Evolutionary conservation across 2,797 vertebrate species (phyloP), one percentile per base, ranked within the genome.

Genomic region (Furcifer pardalis): DNA sequence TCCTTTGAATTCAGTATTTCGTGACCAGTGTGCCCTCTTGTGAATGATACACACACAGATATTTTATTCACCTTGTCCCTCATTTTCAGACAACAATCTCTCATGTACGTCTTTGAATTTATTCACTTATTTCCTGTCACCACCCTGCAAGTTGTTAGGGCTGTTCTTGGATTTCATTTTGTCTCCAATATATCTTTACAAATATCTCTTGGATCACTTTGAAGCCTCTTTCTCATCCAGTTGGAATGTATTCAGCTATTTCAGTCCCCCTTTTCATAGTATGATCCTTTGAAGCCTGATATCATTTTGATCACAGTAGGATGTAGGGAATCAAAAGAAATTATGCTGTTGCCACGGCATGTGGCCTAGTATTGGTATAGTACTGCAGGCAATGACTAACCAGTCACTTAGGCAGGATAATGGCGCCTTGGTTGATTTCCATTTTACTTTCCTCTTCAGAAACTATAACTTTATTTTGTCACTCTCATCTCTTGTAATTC

Each of bases 141-240:
- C 40, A 82, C 9, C 32, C 8, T 10, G 49, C 44, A 49, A 62
- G 84, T 79, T 82, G 30, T 37, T 21, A 83, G 56, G 21, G 4
- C 27, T 80, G 40, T 56, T 7, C 37, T 88, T 84, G 40, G n/a
- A 86, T 86, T 72, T 91, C 81, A 80, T 91, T 79, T 91, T 86
- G 52, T 84, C 75, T 84, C 71, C 27, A 0, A 82, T 89, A 63
- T 42, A 87, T 83, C 2, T 69, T 91, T 81, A 83, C 84, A 83
- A 93, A 68, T 15, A 59, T 90, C 86, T 37, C 25, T 88, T 79
- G 56, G 19, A 85, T 87, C 65, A 35, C 44, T 91, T 90, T 88
- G 82, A 69, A 88, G 15, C 84, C 65, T 37, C 15, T 66, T 6
- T 90, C 62, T 84, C 40, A 85, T 77, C 6, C n/a, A 65, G n/a